Evolutionary conservation across 2,888 invertebrate species (phyloP).

Genomic region (Lycocerus yunnanus): DNA sequence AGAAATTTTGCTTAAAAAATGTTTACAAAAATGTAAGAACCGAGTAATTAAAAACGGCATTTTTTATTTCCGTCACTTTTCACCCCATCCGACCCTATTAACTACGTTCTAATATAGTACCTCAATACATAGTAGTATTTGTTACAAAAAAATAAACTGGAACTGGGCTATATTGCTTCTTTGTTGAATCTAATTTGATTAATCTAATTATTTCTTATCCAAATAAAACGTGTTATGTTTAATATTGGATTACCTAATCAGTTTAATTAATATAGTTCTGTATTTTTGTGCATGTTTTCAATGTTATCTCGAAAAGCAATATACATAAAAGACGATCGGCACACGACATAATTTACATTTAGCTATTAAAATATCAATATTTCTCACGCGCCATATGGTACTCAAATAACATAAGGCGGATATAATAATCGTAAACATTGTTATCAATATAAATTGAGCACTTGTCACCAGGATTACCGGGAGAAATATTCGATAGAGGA

Average conservation of each 20-base stretch:
- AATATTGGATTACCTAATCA: background rate
- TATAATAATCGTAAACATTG: constrained; percentile 36
- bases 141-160: background rate
- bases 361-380: constrained; percentile 21
- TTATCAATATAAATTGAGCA: constrained; percentile 34
- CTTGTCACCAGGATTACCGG: constrained; percentile 45
- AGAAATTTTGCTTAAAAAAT: too few relatives aligned
- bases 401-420: constrained; percentile 39
- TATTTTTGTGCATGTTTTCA: background rate
- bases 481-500: constrained; percentile 38
- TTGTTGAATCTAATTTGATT: background rate
- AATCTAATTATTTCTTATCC: background rate
- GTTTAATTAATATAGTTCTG: background rate
- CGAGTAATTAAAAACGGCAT: too few relatives aligned
- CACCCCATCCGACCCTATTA: too few relatives aligned
- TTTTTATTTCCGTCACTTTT: too few relatives aligned
- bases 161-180: background rate
- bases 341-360: constrained; percentile 11
- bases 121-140: too few relatives aligned
- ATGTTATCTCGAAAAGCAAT: background rate
- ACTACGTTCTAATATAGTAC: too few relatives aligned
- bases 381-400: constrained; percentile 33
- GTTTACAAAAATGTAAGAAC: too few relatives aligned
- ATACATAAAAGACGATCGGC: constrained; percentile 1
- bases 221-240: background rate